Percentiles rank a stretch among this genome's conserved stretches.
phyloP scores from a whole-genome alignment of 2,888 invertebrate species.

The Macrosoma leucophasiata region DNA sequence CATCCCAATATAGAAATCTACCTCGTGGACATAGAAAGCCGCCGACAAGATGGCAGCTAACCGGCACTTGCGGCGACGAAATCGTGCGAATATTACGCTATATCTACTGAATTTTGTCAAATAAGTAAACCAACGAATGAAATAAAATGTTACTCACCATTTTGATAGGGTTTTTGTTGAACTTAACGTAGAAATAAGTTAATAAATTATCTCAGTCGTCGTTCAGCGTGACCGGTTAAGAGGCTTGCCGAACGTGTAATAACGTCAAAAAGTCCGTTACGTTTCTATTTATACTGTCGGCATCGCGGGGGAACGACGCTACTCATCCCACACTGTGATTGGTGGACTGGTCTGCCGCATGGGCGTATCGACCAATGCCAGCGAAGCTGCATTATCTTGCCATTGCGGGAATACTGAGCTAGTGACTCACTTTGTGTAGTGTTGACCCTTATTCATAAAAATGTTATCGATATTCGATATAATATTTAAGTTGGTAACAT shows the following conservation, averaged over 20 bases:
- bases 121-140: slow-evolving; percentile 7
- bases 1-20: slow-evolving; percentile 25
- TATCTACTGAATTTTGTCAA: background rate
- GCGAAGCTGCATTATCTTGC: slow-evolving; percentile 61
- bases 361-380: slow-evolving; percentile 63
- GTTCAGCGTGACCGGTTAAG: slow-evolving; percentile 80
- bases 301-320: slow-evolving; percentile 72
- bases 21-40: slow-evolving; percentile 26
- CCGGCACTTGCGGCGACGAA: slow-evolving; percentile 7
- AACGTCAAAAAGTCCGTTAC: slow-evolving; percentile 57
- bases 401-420: slow-evolving; percentile 71
- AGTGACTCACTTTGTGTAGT: slow-evolving; percentile 36
- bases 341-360: slow-evolving; percentile 61
- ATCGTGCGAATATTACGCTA: background rate
- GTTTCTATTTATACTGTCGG: slow-evolving; percentile 73
- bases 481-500: background rate
- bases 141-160: slow-evolving; percentile 55
- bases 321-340: slow-evolving; percentile 53
- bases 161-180: slow-evolving; percentile 66
- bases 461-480: slow-evolving; percentile 18
- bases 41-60: slow-evolving; percentile 67
- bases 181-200: slow-evolving; percentile 67
- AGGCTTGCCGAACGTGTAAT: slow-evolving; percentile 81
- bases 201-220: slow-evolving; percentile 63
- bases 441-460: slow-evolving; percentile 12